Conservation (phyloP, 2,888 invertebrate genomes). For the Hipparchia sbordonii region DNA sequence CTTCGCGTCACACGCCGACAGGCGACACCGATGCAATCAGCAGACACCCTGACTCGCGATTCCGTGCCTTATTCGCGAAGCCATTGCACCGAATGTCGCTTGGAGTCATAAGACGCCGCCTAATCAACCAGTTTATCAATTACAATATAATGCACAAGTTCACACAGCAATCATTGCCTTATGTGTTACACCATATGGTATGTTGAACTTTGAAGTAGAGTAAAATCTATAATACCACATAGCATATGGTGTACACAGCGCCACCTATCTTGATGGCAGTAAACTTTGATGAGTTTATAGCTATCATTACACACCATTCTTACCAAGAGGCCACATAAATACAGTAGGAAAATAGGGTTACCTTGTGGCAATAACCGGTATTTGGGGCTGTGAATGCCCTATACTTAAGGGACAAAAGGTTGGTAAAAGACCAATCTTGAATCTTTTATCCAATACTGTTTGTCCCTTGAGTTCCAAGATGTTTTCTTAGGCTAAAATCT, state of each 20-base stretch:
- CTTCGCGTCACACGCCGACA: constrained; percentile 54
- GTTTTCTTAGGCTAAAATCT: too few relatives aligned
- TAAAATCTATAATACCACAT: neutral
- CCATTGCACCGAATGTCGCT: constrained; percentile 25
- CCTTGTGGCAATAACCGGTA: too few relatives aligned
- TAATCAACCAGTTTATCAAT: constrained; percentile 22
- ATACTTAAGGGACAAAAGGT: too few relatives aligned
- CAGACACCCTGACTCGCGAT: constrained; percentile 36
- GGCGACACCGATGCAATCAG: constrained; percentile 28
- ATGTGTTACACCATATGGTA: constrained; percentile 27
- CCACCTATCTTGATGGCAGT: constrained; percentile 28
- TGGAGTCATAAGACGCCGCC: constrained; percentile 14
- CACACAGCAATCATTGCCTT: neutral
- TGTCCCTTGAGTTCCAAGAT: too few relatives aligned
- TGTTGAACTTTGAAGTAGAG: constrained; percentile 11
- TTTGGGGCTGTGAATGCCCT: too few relatives aligned
- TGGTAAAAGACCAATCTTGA: too few relatives aligned
- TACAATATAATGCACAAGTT: constrained; percentile 16
- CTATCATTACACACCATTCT: too few relatives aligned
- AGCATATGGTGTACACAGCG: constrained; percentile 19
- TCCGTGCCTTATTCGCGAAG: constrained; percentile 46
- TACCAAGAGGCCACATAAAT: too few relatives aligned
- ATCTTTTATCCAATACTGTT: too few relatives aligned
- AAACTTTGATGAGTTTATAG: too few relatives aligned
- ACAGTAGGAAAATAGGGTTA: neutral